Evolutionary conservation across 2,797 vertebrate species (phyloP).

Genomic region (Helicolenus hilgendorfi): DNA sequence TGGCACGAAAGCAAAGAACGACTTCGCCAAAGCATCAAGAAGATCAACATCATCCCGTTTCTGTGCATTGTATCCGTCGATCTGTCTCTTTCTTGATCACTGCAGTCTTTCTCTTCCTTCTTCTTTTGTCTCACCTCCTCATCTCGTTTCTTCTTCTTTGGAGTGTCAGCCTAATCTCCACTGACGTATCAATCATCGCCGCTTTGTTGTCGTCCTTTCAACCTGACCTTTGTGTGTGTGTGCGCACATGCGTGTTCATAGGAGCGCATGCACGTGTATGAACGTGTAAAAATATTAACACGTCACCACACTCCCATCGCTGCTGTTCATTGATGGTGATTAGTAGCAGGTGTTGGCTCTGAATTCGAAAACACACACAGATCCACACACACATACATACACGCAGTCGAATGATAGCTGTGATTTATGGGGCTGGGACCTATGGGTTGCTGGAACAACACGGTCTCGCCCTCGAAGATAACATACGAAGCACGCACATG

Average conservation of each 20-base stretch:
- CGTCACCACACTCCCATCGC: conserved; percentile 71
- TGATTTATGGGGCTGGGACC: conserved; percentile 86
- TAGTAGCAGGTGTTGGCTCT: conserved; percentile 88
- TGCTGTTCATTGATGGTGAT: conserved; percentile 84
- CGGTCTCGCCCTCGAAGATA: conserved; percentile 73
- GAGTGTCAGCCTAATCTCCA: conserved; percentile 61
- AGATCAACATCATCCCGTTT: conserved; percentile 12
- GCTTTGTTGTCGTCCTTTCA: conserved; percentile 61
- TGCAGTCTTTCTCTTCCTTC: neutral
- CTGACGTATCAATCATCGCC: conserved; percentile 72
- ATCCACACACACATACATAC: conserved; percentile 26
- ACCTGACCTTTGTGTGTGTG: conserved; percentile 35
- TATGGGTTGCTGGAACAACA: conserved; percentile 82
- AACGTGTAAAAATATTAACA: conserved; percentile 86
- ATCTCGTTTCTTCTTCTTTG: conserved; percentile 32
- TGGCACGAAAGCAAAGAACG: conserved; percentile 30
- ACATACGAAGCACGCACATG: conserved; percentile 61
- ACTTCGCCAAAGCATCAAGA: neutral
- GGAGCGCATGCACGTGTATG: neutral
- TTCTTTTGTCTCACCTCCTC: neutral
- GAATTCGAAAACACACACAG: conserved; percentile 53
- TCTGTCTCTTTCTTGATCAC: neutral
- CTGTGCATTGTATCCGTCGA: neutral
- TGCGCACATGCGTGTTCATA: neutral
- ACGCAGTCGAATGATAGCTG: conserved; percentile 62